Evolutionary conservation across 2,113 vertebrate genomes (phyloP).

Genomic region (Neogale vison): DNA sequence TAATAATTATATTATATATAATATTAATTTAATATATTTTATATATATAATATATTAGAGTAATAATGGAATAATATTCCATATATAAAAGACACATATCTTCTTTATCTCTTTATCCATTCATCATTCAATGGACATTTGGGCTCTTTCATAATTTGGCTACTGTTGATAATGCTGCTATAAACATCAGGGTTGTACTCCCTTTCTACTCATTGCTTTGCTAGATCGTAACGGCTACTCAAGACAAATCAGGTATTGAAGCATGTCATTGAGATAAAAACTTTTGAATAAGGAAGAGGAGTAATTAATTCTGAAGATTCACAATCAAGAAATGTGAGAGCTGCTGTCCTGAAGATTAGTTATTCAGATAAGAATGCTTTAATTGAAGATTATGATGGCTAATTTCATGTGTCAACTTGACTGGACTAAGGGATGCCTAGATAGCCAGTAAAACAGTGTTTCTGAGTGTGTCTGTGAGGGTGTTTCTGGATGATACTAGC

Average conservation of each 20-base stretch:
- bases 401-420: constrained; percentile 38
- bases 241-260: neutral
- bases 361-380: constrained; percentile 37
- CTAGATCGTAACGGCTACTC: constrained; percentile 13
- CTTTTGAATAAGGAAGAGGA: constrained; percentile 34
- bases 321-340: constrained; percentile 33
- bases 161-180: neutral
- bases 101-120: neutral
- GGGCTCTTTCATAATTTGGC: neutral
- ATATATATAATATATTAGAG: too few species aligned
- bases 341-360: neutral
- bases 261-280: neutral
- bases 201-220: neutral
- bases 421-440: neutral
- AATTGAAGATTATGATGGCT: neutral
- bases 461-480: neutral
- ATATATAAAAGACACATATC: neutral
- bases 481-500: neutral
- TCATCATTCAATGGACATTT: neutral
- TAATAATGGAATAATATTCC: neutral
- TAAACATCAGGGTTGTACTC: neutral
- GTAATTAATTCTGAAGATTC: neutral
- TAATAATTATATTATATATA: too few species aligned
- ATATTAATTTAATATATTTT: too few species aligned
- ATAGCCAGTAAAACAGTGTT: neutral